Evolutionary conservation across 2,113 vertebrate genomes (phyloP), one percentile per base, ranked within the genome.

Genomic region (Carollia perspicillata): DNA sequence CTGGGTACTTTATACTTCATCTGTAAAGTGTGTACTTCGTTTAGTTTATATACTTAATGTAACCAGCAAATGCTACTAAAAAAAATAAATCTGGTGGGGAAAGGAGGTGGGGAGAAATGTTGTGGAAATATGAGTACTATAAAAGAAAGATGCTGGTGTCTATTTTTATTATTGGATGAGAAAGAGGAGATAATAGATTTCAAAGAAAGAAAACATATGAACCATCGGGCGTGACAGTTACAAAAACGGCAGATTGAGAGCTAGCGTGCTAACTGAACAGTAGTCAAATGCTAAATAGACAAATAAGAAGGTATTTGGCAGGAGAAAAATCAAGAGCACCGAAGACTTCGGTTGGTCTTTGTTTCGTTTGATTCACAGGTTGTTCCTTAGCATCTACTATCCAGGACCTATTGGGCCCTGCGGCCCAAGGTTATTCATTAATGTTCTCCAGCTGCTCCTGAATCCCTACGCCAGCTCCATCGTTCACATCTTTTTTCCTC

Each of bases 381-480:
- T 91, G 81, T 55, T 93, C 22, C 55, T 86, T 30, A 58, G 93
- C 23, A 26, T 28, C 16, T 7, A 47, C 89, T 44, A 72, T 35
- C 77, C 91, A 89, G 94, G 91, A 95, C 40, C 85, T 37, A 55
- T 42, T 83, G 77, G 94, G 85, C 84, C 84, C 79, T 17, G 83
- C 95, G 37, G 30, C n/a, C 78, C 89, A 33, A 87, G 91, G 79
- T 95, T 94, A 68, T 87, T 97, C 95, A 97, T 96, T 96, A 95
- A 93, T 84, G 97, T 95, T 96, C 91, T 96, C 95, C 89, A 97
- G 90, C 95, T 94, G 93, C 91, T 93, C 93, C 91, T 13, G n/a
- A 28, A 71, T 78, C 71, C 83, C 85, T 16, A 37, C 6, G 78
- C 95, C 95, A 97, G 96, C 97, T 97, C 94, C 75, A 87, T 66